Base-by-base conservation (phyloP, 2,888 invertebrate species). In the Chrysopilus asiliformis region DNA sequence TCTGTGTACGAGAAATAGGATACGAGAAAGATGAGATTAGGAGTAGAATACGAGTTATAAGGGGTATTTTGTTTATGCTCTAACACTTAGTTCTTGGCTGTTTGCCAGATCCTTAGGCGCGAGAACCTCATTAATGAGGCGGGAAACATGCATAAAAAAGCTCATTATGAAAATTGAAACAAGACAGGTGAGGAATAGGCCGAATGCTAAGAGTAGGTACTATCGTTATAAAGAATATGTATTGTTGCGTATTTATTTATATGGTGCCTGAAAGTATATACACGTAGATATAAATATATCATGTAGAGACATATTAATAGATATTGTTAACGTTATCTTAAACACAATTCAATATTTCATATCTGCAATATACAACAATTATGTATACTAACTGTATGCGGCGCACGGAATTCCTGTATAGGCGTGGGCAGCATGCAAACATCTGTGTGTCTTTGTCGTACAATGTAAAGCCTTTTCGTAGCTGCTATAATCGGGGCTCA, bases 341-440 rank as follows among this genome's bases (percentile, higher is more conserved):
- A n/a, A n/a, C n/a, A n/a, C n/a, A n/a, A n/a, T n/a, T n/a, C n/a
- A n/a, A n/a, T n/a, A n/a, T n/a, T n/a, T n/a, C 22, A 8, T 8
- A 22, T 22, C 10, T 7, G 10, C 22, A 22, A 8, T 22, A 22
- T 22, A 10, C 22, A 10, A 7, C 22, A 8, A 8, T 22, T 22
- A 22, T 22, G 7, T n/a, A 22, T 50, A 76, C 83, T 79, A 68
- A 86, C 85, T 73, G 59, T 85, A 86, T 26, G 85, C 84, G 25
- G 84, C 83, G 58, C 85, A 85, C 3, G 90, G 90, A 37, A 89
- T 63, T 15, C 62, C 62, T 3, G 89, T 89, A 55, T 90, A 90
- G 17, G 90, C 89, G 58, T 90, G 89, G 8, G 87, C 79, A 2
- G 89, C 87, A 56, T 91, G 90, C 56, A 81, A 79, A 64, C 91